A percentile compares a stretch with the other conserved stretches of the same genome.
Evolutionary conservation across 2,797 vertebrate genomes (phyloP).

Genomic region (Pseudochirops corinnae): DNA sequence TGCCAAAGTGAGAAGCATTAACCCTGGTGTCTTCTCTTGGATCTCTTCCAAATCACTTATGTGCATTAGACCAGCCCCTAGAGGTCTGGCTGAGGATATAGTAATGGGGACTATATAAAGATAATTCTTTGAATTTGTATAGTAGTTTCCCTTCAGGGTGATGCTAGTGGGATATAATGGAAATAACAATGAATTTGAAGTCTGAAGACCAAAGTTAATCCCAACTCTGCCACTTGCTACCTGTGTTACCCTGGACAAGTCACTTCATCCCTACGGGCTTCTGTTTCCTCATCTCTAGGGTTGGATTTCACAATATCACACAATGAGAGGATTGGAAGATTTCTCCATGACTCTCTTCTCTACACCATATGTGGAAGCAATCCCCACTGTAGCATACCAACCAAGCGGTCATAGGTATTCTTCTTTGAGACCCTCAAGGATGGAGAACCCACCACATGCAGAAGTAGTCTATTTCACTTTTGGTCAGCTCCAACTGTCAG

Average conservation of each 20-base stretch:
- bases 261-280: not conserved
- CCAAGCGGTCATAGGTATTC: not conserved
- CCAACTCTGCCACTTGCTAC: not conserved
- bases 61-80: not conserved
- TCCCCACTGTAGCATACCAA: not conserved
- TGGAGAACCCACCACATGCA: not conserved
- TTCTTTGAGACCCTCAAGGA: not conserved
- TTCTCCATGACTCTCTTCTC: not conserved
- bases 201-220: not conserved
- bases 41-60: not conserved
- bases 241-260: not conserved
- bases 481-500: not conserved
- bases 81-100: not conserved
- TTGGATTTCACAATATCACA: not conserved
- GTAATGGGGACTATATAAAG: not conserved
- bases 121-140: not conserved
- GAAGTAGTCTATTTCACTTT: not conserved
- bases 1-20: not conserved
- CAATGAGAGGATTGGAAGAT: not conserved
- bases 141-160: not conserved
- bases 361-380: not conserved
- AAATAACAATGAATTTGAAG: not conserved
- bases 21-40: not conserved
- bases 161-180: not conserved
- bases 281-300: not conserved